Conservation (phyloP, 92 coral and sea anemone genomes). For the Heteractis magnifica region DNA sequence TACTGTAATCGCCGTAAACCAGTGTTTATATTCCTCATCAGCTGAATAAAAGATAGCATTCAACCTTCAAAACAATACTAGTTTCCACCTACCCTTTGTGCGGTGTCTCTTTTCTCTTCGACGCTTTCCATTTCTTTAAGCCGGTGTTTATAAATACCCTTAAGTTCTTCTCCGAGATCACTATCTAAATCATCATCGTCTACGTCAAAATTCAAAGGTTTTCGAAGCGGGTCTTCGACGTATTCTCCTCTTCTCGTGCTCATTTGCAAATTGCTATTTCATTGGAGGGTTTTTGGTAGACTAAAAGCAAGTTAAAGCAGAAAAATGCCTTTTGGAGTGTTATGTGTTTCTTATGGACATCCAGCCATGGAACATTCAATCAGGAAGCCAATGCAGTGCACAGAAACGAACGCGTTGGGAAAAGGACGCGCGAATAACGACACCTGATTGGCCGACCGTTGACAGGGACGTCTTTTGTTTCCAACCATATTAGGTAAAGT, state of each 20-base stretch:
- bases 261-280: slow-evolving; percentile 29
- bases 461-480: slow-evolving; percentile 48
- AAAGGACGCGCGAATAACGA: slow-evolving; percentile 74
- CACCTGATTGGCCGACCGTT: slow-evolving; percentile 70
- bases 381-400: slow-evolving; percentile 50
- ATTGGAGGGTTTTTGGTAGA: slow-evolving; percentile 34
- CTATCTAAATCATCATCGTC: slow-evolving; percentile 72
- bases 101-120: slow-evolving; percentile 78
- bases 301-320: slow-evolving; percentile 5
- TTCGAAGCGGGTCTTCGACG: slow-evolving; percentile 55
- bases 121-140: slow-evolving; percentile 84
- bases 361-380: slow-evolving; percentile 29
- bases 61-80: background rate
- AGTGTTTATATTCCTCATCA: background rate
- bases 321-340: slow-evolving; percentile 42
- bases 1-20: background rate
- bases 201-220: slow-evolving; percentile 56
- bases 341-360: slow-evolving; percentile 18
- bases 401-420: slow-evolving; percentile 68
- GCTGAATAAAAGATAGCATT: slow-evolving; percentile 4
- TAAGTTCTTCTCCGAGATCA: slow-evolving; percentile 79
- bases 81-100: slow-evolving; percentile 66
- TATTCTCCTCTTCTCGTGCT: slow-evolving; percentile 41
- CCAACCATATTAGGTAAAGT: slow-evolving; percentile 58
- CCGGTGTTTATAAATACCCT: slow-evolving; percentile 77